phyloP scores from a whole-genome alignment of 35 echinoderm and acorn worm species.

The Heliocidaris erythrogramma region DNA sequence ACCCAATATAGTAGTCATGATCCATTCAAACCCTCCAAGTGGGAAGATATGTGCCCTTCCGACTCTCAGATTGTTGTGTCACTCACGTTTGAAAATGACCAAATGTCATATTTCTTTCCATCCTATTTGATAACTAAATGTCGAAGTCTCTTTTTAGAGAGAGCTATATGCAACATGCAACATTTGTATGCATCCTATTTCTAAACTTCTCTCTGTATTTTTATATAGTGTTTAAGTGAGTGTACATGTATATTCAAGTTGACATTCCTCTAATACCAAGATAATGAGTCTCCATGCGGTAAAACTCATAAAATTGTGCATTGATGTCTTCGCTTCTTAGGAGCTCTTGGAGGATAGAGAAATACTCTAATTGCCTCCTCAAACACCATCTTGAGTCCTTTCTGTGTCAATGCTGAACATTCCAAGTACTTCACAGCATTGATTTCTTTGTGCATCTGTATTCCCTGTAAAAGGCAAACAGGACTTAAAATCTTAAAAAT shows the following conservation, averaged over 20 bases:
- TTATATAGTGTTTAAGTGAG: background rate
- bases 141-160: background rate
- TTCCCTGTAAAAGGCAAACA: slow-evolving; percentile 64
- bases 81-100: background rate
- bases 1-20: too few species aligned
- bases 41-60: too few species aligned
- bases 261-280: background rate
- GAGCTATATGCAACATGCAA: background rate
- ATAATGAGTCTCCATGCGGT: background rate
- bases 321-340: slow-evolving; percentile 46
- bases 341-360: slow-evolving; percentile 75
- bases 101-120: background rate
- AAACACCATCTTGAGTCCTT: slow-evolving; percentile 98
- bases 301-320: slow-evolving; percentile 46
- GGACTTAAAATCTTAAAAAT: slow-evolving; percentile 24
- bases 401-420: slow-evolving; percentile 95
- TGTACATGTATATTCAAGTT: background rate
- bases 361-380: slow-evolving; percentile 96
- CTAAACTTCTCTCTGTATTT: background rate
- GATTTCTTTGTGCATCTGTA: slow-evolving; percentile 96
- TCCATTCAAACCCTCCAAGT: too few species aligned
- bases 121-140: background rate
- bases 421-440: slow-evolving; percentile 89
- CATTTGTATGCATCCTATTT: background rate
- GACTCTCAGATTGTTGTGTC: too few species aligned